These are phyloP conservation scores for Crotalus horridus DNA, from an alignment of 2,113 vertebrate species.

Conservation along the genomic window DNA sequence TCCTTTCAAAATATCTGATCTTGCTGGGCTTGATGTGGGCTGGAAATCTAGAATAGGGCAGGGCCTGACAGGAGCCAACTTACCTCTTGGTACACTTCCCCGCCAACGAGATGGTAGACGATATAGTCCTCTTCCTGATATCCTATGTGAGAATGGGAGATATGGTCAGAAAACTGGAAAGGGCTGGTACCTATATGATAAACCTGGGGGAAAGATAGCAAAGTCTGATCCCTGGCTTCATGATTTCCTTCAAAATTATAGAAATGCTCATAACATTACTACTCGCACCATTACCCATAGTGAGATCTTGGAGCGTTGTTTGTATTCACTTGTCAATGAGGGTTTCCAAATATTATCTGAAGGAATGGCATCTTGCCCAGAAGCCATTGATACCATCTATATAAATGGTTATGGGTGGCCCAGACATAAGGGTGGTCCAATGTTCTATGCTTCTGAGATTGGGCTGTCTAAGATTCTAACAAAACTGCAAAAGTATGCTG, in stretches of 20 bases:
- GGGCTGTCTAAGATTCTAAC: constrained; percentile 77
- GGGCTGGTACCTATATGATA: constrained; percentile 90
- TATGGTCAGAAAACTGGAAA: constrained; percentile 84
- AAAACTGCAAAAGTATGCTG: constrained; percentile 78
- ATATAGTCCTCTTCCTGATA: constrained; percentile 85
- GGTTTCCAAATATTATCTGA: constrained; percentile 86
- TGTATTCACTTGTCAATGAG: constrained; percentile 85
- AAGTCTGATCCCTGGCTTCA: constrained; percentile 80
- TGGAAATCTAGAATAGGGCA: constrained; percentile 79
- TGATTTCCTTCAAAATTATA: constrained; percentile 76
- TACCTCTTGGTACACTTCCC: constrained; percentile 57
- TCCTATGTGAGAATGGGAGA: constrained; percentile 82
- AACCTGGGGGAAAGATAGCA: constrained; percentile 69
- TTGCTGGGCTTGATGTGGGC: constrained; percentile 85
- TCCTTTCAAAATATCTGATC: constrained; percentile 82
- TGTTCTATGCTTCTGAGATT: constrained; percentile 84
- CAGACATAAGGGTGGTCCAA: constrained; percentile 83
- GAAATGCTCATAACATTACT: constrained; percentile 70
- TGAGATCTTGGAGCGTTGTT: constrained; percentile 86
- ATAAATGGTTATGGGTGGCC: constrained; percentile 89
- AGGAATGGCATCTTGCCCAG: constrained; percentile 78
- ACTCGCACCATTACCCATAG: constrained; percentile 69
- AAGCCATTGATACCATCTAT: constrained; percentile 89
- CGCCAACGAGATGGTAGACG: constrained; percentile 67
- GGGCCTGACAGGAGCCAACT: constrained; percentile 64